Base-by-base conservation (phyloP, 2,888 invertebrate species). In the Lepidocyrtoides sp. region DNA sequence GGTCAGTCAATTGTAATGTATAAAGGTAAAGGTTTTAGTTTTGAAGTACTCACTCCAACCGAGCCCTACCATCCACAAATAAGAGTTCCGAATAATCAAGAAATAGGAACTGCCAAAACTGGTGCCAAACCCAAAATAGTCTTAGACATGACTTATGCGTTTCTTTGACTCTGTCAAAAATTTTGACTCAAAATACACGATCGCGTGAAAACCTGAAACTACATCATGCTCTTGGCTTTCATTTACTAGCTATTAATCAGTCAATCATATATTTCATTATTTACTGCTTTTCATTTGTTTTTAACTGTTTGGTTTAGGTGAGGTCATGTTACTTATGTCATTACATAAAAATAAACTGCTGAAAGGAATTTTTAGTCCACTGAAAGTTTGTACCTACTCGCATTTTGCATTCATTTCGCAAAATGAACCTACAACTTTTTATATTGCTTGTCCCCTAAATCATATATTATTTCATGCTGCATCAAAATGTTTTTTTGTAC, bases 101-200 rank as follows among this genome's bases (percentile, higher is more conserved):
- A 32, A 72, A 23, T 36, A 10, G 14, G 41, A 54, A 79, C 54
- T 79, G 79, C 54, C 79, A 85, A 63, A 85, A 85, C 85, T 85
- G 85, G 85, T 85, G 75, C 85, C 85, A 85, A 85, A 85, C 85
- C 85, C 75, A 63, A 63, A 63, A 63, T 63, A 63, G 32, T 63
- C 63, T 29, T 63, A 32, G 63, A 63, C 63, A 85, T 41, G 66
- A 85, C 41, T 54, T 75, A 84, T 81, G 51, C 51, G 79, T 51
- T 48, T 44, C 75, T 75, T 36, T 72, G 72, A 20, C 63, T n/a
- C 14, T 63, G 63, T 63, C 63, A 63, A 10, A 26, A 60, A 26
- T 2, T 7, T n/a, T n/a, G n/a, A n/a, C n/a, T n/a, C n/a, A n/a
- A 48, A 48, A 48, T 10, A 48, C 2, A 48, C n/a, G n/a, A n/a